Base-by-base conservation (phyloP, 2,113 vertebrate species). In the Ondatra zibethicus region DNA sequence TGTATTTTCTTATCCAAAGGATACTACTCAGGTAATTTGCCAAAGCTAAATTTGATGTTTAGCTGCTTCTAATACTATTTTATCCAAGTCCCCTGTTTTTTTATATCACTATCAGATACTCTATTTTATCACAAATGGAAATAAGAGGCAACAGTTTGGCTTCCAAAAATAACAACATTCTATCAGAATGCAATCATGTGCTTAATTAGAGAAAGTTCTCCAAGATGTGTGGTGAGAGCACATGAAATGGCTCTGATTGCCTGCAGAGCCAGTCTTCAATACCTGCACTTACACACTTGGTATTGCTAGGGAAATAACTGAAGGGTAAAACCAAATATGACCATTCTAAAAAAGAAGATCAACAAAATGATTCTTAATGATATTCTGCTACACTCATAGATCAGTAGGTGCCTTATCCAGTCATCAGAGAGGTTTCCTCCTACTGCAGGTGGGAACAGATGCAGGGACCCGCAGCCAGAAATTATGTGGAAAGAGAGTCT, bases 151-250 rank as follows among this genome's bases (percentile, higher is more conserved):
- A 95, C 90, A 93, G 80, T 92, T 33, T 93, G 76, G 21, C 77
- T 95, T 89, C 63, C 8, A 88, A 89, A 96, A 93, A 77, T 66
- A 17, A 87, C 86, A 85, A 66, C 7, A 63, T 29, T 93, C n/a
- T 85, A 21, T 82, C 42, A 92, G 89, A 88, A 42, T 70, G 33
- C 17, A 70, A 55, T 86, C 63, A 45, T 29, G 36, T 91, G 29
- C 58, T 89, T 78, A 90, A 65, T 58, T 58, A 58, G 13, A 86
- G 33, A 39, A 93, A 94, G 63, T 3, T 80, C 61, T 92, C 77
- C 27, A 90, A 70, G 47, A 66, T 89, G n/a, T 36, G n/a, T 84
- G 27, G 4, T 21, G 23, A 73, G 76, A 81, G 29, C 50, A 63
- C 29, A 65, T 55, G 47, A 85, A 63, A 65, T 31, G 33, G 47